Evolutionary conservation across 1,140 invertebrate genomes (phyloP).

Genomic region (Atopsyche davidsoni): DNA sequence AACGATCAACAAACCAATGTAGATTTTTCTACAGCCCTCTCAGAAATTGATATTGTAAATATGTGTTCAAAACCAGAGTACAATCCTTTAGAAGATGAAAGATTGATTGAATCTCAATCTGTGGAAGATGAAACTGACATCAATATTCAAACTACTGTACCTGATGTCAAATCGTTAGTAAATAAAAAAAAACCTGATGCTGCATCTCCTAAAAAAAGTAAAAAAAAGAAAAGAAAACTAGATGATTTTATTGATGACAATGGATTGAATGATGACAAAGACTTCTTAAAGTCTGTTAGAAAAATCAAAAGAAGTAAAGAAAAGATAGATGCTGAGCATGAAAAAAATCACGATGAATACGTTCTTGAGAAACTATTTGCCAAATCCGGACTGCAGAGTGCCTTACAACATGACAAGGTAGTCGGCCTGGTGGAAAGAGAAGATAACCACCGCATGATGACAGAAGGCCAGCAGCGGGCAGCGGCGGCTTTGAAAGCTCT

Average conservation of each 20-base stretch:
- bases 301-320: conserved; percentile 11
- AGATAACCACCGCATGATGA: conserved; percentile 45
- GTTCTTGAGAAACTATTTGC: conserved; percentile 54
- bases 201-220: conserved; percentile 14
- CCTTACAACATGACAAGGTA: conserved; percentile 52
- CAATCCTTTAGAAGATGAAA: conserved; percentile 15
- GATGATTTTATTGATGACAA: conserved; percentile 17
- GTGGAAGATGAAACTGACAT: conserved; percentile 3
- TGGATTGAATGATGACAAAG: conserved; percentile 17
- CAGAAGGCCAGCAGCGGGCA: conserved; percentile 46
- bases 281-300: conserved; percentile 15
- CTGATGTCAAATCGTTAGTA: too few species aligned
- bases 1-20: conserved; percentile 48
- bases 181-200: conserved; percentile 16
- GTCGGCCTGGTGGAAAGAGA: conserved; percentile 47
- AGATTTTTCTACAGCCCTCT: conserved; percentile 49
- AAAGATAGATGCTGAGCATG: conserved; percentile 8
- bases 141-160: too few species aligned
- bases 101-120: conserved; percentile 14
- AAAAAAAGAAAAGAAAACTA: conserved; percentile 27
- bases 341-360: conserved; percentile 47
- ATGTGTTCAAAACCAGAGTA: conserved; percentile 39
- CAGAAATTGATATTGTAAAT: conserved; percentile 49
- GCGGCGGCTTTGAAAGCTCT: conserved; percentile 49
- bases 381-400: conserved; percentile 51